Evolutionary conservation across 2,797 vertebrate genomes (phyloP).

Genomic region (Huso huso): DNA sequence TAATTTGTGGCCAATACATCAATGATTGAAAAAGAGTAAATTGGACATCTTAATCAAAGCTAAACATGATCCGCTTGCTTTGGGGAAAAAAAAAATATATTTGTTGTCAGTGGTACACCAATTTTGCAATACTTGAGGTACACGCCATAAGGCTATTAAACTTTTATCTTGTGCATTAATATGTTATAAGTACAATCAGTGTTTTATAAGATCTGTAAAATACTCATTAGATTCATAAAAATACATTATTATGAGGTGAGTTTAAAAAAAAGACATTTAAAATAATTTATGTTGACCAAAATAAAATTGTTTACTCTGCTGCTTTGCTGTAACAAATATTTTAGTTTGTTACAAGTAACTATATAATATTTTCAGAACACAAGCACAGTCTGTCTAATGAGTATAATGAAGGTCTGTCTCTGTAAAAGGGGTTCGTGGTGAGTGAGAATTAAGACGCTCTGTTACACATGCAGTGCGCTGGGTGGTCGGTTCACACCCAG

Average conservation of each 20-base stretch:
- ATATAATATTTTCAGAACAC: conserved; percentile 13
- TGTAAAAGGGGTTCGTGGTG: too few species aligned
- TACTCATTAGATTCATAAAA: conserved; percentile 9
- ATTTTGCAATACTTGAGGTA: background rate
- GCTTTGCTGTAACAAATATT: conserved; percentile 42
- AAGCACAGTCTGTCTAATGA: too few species aligned
- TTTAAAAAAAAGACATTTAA: background rate
- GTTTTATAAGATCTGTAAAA: conserved; percentile 11
- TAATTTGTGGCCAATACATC: background rate
- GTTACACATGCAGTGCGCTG: too few species aligned
- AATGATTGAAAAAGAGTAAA: background rate
- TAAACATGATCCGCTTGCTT: background rate
- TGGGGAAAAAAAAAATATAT: background rate
- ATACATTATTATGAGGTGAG: background rate
- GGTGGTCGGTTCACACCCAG: too few species aligned
- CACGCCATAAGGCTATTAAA: conserved; percentile 8
- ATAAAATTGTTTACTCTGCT: conserved; percentile 21
- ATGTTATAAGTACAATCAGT: conserved; percentile 10
- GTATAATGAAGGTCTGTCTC: too few species aligned
- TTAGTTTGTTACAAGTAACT: conserved; percentile 29
- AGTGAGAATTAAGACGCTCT: too few species aligned
- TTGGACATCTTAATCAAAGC: background rate
- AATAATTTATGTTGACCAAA: background rate
- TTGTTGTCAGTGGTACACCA: conserved; percentile 5
- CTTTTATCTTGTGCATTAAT: conserved; percentile 14